Conservation (phyloP, 2,888 invertebrate genomes). For the Sesia apiformis region DNA sequence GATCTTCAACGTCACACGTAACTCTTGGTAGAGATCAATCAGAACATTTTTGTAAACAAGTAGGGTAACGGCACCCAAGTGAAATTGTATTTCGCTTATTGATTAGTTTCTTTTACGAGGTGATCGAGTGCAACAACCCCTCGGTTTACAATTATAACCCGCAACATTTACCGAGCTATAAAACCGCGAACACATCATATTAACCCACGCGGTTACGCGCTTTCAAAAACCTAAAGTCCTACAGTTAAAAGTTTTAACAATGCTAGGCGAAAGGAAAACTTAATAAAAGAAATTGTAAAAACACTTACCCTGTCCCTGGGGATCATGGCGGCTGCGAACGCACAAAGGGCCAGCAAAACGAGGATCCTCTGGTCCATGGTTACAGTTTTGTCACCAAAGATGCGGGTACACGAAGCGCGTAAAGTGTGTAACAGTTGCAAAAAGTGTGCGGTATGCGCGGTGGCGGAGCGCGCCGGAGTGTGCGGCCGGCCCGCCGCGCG, state of each 20-base stretch:
- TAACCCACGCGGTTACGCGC: neutral
- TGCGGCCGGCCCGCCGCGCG: slow-evolving; percentile 4
- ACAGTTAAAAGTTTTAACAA: too few species aligned
- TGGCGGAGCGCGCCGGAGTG: neutral
- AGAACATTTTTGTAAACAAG: too few species aligned
- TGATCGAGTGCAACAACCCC: neutral
- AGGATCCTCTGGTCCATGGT: slow-evolving; percentile 34
- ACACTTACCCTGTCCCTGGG: slow-evolving; percentile 44
- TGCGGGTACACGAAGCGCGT: slow-evolving; percentile 5
- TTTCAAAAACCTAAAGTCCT: neutral
- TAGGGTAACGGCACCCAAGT: too few species aligned
- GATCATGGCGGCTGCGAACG: slow-evolving; percentile 37
- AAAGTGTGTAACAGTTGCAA: slow-evolving; percentile 8
- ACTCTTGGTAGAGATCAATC: too few species aligned
- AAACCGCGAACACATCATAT: neutral
- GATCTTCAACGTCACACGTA: too few species aligned
- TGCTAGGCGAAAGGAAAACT: neutral
- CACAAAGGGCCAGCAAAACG: slow-evolving; percentile 29
- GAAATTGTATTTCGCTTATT: neutral
- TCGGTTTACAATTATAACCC: neutral
- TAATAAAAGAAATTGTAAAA: slow-evolving; percentile 1
- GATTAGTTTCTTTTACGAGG: neutral
- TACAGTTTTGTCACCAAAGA: slow-evolving; percentile 8
- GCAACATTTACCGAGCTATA: neutral
- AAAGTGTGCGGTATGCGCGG: slow-evolving; percentile 9